Base-by-base conservation (phyloP, 2,888 invertebrate genomes). In the Cecidostiba fungosa region DNA sequence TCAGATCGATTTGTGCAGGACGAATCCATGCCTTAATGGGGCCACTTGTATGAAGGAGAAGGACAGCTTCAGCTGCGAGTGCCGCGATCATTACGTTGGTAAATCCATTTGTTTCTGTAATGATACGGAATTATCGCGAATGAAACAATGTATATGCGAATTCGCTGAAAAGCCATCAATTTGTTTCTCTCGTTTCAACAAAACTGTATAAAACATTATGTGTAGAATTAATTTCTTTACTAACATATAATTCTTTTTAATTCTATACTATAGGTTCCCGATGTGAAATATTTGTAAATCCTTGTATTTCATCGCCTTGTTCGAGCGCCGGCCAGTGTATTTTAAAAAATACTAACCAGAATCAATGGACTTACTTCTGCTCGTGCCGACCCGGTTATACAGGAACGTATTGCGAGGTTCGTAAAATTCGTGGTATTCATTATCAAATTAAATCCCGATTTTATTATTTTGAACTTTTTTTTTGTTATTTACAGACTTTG, bases 221-320 rank as follows among this genome's bases (percentile, higher is more conserved):
- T 43, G 43, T 43, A 0, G 43, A 43, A 43, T 43, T 12, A 43
- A 43, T 43, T 0, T 43, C 10, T 12, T 43, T 43, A 43, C 43
- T 43, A 43, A 43, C 43, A 43, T 12, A 12, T 43, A 10, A 12
- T 43, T 12, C 12, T 43, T 10, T 12, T 43, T 43, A 2, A 43
- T 43, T 32, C 32, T 47, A 4, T 54, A n/a, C 19, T 8, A 59
- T 66, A 95, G 95, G 95, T 50, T 94, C 94, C 0, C 92, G 93
- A 84, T 95, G 95, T 89, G 95, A 95, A 88, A 92, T 91, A 29
- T 92, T 93, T 85, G 90, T 94, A 26, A 92, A 94, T 89, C 91
- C 92, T 0, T 95, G 95, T 84, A 90, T 92, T 39, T 94, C 95
- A 0, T 93, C 92, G 62, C 95, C 95, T 0, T 96, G 96, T 88